A percentile compares a stretch with the other conserved stretches of the same genome.
These are phyloP conservation scores for Ptyas mucosa DNA, from an alignment of 2,113 vertebrate genomes.

Conservation along the genomic window DNA sequence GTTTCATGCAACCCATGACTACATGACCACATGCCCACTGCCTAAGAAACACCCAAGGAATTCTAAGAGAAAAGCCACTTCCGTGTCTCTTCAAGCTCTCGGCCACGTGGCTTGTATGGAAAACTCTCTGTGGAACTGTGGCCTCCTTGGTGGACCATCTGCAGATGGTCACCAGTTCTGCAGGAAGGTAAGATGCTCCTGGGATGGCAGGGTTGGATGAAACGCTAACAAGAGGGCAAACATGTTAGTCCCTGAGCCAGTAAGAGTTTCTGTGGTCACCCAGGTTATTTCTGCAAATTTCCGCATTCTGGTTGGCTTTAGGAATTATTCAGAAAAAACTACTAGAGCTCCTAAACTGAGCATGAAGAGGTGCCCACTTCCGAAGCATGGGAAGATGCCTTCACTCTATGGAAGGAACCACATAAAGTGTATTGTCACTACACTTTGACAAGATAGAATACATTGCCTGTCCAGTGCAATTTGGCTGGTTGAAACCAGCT, in stretches of 20 bases:
- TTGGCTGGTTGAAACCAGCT: background rate
- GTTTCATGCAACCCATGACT: constrained; percentile 46
- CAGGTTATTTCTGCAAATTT: background rate
- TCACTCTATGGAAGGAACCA: background rate
- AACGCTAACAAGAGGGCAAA: background rate
- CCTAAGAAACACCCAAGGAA: constrained; percentile 15
- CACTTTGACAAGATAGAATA: background rate
- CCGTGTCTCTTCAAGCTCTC: background rate
- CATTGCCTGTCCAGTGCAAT: background rate
- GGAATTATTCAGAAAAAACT: background rate
- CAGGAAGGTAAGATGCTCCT: too few relatives aligned
- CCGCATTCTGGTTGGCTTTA: background rate
- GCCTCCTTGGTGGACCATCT: background rate
- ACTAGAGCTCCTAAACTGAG: background rate
- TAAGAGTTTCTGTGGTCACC: background rate
- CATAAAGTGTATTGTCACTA: background rate
- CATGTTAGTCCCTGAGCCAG: background rate
- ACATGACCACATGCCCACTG: background rate
- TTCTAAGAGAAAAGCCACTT: background rate
- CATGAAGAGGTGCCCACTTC: background rate
- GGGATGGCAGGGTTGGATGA: background rate
- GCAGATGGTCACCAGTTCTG: background rate
- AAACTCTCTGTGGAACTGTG: background rate
- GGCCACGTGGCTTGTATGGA: too few relatives aligned
- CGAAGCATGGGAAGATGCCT: background rate